Evolutionary conservation across 35 echinoderm and acorn worm species (phyloP).

Genomic region (Anneissia japonica): DNA sequence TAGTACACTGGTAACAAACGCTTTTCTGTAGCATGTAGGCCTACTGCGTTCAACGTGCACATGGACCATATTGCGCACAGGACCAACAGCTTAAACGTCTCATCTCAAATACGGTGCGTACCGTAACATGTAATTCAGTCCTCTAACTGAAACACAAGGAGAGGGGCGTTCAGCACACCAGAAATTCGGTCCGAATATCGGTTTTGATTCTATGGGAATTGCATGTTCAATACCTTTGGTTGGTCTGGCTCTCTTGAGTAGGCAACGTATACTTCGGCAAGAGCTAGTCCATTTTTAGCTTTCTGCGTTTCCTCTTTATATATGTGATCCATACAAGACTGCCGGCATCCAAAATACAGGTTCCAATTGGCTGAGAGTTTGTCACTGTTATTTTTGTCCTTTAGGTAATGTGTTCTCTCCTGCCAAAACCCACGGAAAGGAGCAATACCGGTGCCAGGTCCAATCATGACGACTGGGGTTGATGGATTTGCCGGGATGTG

Average conservation of each 20-base stretch:
- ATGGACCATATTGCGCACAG: no score
- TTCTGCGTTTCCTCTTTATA: conserved; percentile 43
- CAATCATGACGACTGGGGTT: conserved; percentile 41
- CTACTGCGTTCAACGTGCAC: no score
- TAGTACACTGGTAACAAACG: no score
- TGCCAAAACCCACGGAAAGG: conserved; percentile 78
- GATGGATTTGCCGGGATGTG: conserved; percentile 40
- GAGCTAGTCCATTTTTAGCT: conserved; percentile 32
- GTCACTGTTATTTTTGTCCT: not conserved
- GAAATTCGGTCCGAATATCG: no score
- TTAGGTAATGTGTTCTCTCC: conserved; percentile 27
- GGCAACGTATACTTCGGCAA: conserved; percentile 31
- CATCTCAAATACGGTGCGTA: no score
- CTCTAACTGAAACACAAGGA: no score
- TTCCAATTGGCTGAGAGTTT: conserved; percentile 47
- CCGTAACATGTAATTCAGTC: no score
- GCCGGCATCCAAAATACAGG: conserved; percentile 60
- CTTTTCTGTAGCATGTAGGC: no score
- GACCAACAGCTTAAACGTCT: no score
- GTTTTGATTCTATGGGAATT: no score
- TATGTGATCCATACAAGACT: conserved; percentile 48
- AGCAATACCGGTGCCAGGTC: conserved; percentile 64
- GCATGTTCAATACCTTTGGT: conserved; percentile 45
- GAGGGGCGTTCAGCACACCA: no score
- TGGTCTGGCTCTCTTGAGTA: conserved; percentile 54